These are phyloP conservation scores for Rhynchonema sp. DNA, from an alignment of 2,888 invertebrate genomes.

Conservation along the genomic window DNA sequence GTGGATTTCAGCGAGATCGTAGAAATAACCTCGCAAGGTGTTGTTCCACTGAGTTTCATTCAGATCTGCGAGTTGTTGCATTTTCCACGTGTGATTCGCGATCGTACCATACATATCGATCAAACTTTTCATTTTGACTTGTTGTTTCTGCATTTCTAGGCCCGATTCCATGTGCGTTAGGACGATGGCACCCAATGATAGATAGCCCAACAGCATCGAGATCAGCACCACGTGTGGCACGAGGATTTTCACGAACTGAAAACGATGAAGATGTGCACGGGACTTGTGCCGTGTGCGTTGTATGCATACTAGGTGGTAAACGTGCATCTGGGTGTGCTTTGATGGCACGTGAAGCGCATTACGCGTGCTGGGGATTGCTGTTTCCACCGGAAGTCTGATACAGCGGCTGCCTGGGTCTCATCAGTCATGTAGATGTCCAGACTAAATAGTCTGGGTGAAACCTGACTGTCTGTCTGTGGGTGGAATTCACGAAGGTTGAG, in stretches of 20 bases:
- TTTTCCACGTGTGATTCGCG: conserved; percentile 6
- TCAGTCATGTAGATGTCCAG: no score
- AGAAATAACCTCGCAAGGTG: neutral
- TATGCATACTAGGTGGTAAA: no score
- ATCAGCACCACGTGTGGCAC: conserved; percentile 25
- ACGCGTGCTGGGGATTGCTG: no score
- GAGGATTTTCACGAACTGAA: conserved; percentile 21
- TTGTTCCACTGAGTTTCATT: neutral
- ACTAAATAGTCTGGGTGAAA: no score
- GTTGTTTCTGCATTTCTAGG: neutral
- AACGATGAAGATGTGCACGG: neutral
- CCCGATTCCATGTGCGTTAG: conserved; percentile 1
- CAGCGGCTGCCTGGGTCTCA: no score
- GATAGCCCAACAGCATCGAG: conserved; percentile 23
- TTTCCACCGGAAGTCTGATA: no score
- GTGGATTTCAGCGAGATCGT: conserved; percentile 11
- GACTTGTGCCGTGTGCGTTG: no score
- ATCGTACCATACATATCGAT: neutral
- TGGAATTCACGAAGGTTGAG: no score
- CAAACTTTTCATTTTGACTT: neutral
- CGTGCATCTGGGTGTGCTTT: no score
- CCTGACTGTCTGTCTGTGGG: no score
- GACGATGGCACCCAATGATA: conserved; percentile 17
- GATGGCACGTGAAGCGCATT: no score
- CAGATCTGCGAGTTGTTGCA: neutral